Evolutionary conservation across 2,797 vertebrate genomes (phyloP), one percentile per base, ranked within the genome.

Genomic region (Rhinichthys osculus): DNA sequence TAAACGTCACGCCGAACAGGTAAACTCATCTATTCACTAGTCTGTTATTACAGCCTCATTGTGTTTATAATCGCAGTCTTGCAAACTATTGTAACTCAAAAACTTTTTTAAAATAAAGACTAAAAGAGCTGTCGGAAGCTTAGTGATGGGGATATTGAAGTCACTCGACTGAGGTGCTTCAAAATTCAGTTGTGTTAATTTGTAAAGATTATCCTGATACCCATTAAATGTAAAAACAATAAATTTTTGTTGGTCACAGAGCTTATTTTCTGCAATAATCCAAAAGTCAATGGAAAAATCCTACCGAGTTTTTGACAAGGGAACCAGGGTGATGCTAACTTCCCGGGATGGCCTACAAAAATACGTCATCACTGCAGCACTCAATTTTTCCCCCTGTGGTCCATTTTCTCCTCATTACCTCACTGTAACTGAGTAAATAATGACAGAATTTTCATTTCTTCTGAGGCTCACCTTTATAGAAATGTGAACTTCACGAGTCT

Each of bases 401-500:
- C 50, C 33, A 38, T 57, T 54, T 77, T 59, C 35, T 77, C 33
- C 52, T 17, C 52, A n/a, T 57, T 77, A 54, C 19, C 10, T 35
- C 17, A n/a, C 6, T 76, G 52, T 33, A 73, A 73, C 1, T 21
- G 30, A 2, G 35, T 42, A 62, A 78, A 27, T 42, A 47, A 74
- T 33, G 30, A 74, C 14, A 27, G 30, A 21, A 21, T 17, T 7
- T 16, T 6, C 4, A 57, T 57, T 57, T 57, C 21, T 27, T 40
- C 47, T 5, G 47, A 50, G 0, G 13, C 40, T 73, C 66, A 98
- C 98, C 97, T 99, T 99, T 76, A 99, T 16, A 82, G 96, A 97
- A 84, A 97, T 89, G 5, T 93, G 95, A 83, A 99, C 94, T 89
- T 92, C 89, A 74, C 95, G 81, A 1, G 88, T 92, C 67, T 54